Base-by-base conservation (phyloP, 1,140 invertebrate genomes). In the Neodiprion virginianus region DNA sequence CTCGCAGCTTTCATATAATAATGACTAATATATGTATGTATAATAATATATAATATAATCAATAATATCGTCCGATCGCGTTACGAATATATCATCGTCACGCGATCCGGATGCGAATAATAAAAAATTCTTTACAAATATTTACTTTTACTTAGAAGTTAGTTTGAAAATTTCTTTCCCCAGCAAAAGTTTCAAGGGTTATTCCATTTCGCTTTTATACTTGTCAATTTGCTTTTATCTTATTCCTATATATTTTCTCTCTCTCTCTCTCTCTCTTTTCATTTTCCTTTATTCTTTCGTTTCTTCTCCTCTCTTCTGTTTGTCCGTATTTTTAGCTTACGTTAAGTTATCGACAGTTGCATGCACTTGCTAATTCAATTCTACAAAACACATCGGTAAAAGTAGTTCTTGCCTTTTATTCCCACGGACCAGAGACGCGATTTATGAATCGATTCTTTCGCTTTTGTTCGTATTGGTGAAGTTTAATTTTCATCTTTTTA, bases 261-360 rank as follows among this genome's bases (percentile, higher is more conserved):
- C 73, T 23, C 40, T 69, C 48, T 8, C 69, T 70, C 8, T 17
- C 70, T 74, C 69, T n/a, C 61, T 1, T 1, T 65, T 14, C 7
- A 14, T 14, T 65, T 21, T 7, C 61, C 0, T 65, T 14, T 21
- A 17, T 21, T 5, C 2, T 14, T 14, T 14, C 17, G 1, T 14
- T 7, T 65, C 12, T 14, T 7, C n/a, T 69, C 8, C 1, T 73
- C 75, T 81, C 75, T 78, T 78, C 71, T 65, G 76, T 61, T 76
- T 81, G 72, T 76, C 78, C 68, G 75, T 70, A 23, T 78, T 74
- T 74, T 67, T 81, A 72, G 77, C 73, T 81, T 79, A 80, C 69
- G 79, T 76, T 79, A 80, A 78, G 81, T 81, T 75, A 81, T 76
- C 78, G 74, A 81, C 67, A 67, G 74, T 75, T 68, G 76, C 80